Conservation (phyloP, 2,113 vertebrate genomes). For the Poeciliopsis occidentalis region DNA sequence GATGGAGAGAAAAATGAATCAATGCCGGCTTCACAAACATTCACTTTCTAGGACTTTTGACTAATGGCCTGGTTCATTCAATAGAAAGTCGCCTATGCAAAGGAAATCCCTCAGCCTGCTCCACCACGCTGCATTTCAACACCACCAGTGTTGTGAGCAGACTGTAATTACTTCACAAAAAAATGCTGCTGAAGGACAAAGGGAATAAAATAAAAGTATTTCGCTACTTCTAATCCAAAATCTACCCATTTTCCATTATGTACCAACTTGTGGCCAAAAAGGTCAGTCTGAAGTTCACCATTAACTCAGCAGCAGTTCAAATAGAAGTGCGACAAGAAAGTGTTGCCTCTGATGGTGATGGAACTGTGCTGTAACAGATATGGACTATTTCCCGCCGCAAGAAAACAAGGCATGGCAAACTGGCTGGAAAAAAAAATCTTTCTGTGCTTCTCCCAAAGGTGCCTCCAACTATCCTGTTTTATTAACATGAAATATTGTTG, state of each 20-base stretch:
- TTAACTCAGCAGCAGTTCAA: constrained; percentile 25
- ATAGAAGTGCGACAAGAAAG: constrained; percentile 22
- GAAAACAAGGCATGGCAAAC: constrained; percentile 48
- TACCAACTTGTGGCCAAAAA: background rate
- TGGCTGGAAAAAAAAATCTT: constrained; percentile 29
- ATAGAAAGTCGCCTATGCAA: background rate
- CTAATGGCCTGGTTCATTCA: background rate
- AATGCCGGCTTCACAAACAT: background rate
- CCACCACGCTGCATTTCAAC: too few relatives aligned
- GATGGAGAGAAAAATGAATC: background rate
- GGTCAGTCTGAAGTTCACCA: constrained; percentile 20
- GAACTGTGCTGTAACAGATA: constrained; percentile 28
- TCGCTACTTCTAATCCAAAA: constrained; percentile 32
- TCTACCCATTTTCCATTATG: background rate
- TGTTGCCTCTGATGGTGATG: constrained; percentile 43
- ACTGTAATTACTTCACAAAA: background rate
- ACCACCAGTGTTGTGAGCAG: too few relatives aligned
- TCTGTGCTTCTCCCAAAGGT: constrained; percentile 40
- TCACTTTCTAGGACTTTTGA: background rate
- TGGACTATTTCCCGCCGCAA: constrained; percentile 38
- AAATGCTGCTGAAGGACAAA: background rate
- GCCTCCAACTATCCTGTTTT: constrained; percentile 63
- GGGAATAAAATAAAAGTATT: background rate
- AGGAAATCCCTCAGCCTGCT: background rate
- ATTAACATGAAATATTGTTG: constrained; percentile 66